phyloP scores from a whole-genome alignment of 2,888 invertebrate species.

The Torymus tubicola region DNA sequence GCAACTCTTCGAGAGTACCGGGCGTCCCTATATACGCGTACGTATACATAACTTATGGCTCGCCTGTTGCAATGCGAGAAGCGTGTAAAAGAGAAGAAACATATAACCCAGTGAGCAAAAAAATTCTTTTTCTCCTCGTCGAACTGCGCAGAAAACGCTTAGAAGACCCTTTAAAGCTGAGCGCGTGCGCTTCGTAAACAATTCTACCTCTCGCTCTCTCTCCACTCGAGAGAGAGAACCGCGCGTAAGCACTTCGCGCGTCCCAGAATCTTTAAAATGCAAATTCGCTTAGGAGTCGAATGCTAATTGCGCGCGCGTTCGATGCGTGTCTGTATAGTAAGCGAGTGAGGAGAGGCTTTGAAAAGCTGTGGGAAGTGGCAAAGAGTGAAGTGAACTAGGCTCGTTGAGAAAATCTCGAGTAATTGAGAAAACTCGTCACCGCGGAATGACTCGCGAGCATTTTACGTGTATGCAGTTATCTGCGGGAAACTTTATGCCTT shows the following conservation, averaged over 20 bases:
- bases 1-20: neutral
- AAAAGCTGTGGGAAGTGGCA: neutral
- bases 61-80: constrained; percentile 22
- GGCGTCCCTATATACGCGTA: neutral
- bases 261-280: constrained; percentile 38
- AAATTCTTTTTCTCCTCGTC: neutral
- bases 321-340: neutral
- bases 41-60: constrained; percentile 6
- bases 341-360: no score
- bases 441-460: constrained; percentile 2
- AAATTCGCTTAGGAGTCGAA: constrained; percentile 41
- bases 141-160: constrained; percentile 17
- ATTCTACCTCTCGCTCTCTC: constrained; percentile 18
- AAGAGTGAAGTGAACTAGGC: neutral
- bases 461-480: neutral
- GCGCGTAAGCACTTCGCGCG: neutral
- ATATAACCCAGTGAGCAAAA: constrained; percentile 9
- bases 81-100: constrained; percentile 22
- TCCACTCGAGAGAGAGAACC: neutral
- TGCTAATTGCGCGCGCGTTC: constrained; percentile 32
- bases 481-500: no score
- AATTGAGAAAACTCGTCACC: constrained; percentile 35
- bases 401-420: constrained; percentile 16
- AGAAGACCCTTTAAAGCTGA: constrained; percentile 20
- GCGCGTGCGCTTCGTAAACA: constrained; percentile 41